Evolutionary conservation across 2,797 vertebrate species (phyloP).

Genomic region (Mionectes olivaceus): DNA sequence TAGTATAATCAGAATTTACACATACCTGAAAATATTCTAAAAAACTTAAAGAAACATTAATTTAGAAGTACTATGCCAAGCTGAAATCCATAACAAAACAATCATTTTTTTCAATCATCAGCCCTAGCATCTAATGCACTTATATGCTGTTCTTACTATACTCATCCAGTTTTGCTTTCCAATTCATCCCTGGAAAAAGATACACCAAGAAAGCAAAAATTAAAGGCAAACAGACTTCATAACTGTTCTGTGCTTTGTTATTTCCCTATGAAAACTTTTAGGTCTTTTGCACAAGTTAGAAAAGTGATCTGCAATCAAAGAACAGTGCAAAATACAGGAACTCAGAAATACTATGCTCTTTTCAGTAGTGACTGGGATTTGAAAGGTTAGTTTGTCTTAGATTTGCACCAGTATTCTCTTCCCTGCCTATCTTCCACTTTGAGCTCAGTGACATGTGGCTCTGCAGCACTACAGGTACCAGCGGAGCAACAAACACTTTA

Average conservation of each 20-base stretch:
- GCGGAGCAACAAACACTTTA: not conserved
- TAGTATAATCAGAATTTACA: not conserved
- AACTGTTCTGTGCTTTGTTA: not conserved
- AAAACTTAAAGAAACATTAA: not conserved
- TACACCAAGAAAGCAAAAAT: not conserved
- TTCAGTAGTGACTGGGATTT: not conserved
- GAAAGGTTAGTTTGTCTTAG: not conserved
- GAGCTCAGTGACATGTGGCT: not conserved
- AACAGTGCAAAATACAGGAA: not conserved
- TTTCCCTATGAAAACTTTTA: not conserved
- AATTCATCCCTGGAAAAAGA: not conserved
- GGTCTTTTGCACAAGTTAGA: not conserved
- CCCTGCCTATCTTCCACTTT: not conserved
- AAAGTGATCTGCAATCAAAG: not conserved
- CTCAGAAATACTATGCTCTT: not conserved
- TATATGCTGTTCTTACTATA: not conserved
- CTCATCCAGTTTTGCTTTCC: not conserved
- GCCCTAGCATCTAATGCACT: not conserved
- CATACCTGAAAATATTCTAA: not conserved
- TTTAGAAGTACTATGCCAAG: not conserved
- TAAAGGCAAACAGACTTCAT: not conserved
- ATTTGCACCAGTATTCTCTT: not conserved
- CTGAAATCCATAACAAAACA: not conserved
- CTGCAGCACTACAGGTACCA: not conserved
- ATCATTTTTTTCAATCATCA: not conserved